Percentiles rank a stretch among this genome's conserved stretches.
Evolutionary conservation across 2,888 invertebrate species (phyloP).

Genomic region (Halocaridina rubra): DNA sequence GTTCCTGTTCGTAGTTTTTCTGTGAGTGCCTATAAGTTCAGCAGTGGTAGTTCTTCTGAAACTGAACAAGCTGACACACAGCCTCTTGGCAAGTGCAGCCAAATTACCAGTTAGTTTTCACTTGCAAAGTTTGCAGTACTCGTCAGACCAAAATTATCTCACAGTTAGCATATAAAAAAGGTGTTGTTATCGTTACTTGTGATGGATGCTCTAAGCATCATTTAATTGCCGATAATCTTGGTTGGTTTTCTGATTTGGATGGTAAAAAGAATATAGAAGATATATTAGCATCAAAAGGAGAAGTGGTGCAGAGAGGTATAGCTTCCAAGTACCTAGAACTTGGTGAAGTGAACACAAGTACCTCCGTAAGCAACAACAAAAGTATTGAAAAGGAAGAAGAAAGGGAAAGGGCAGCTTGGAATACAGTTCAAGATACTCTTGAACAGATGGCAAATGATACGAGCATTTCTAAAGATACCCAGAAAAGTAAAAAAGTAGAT

Average conservation of each 20-base stretch:
- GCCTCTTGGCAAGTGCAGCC: slow-evolving; percentile 70
- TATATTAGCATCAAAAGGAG: slow-evolving; percentile 87
- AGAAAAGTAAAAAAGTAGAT: neutral
- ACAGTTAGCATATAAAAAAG: slow-evolving; percentile 85
- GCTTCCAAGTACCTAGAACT: neutral
- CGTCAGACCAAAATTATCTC: slow-evolving; percentile 85
- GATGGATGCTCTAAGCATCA: slow-evolving; percentile 89
- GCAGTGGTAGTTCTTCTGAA: neutral
- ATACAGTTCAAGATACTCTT: slow-evolving; percentile 19
- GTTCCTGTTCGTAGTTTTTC: neutral
- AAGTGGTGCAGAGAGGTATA: slow-evolving; percentile 73
- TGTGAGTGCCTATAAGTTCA: neutral
- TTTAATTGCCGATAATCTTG: slow-evolving; percentile 94
- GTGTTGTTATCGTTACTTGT: slow-evolving; percentile 93
- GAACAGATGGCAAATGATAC: slow-evolving; percentile 27
- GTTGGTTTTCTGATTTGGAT: slow-evolving; percentile 87
- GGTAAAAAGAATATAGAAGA: slow-evolving; percentile 89
- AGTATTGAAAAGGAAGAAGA: neutral
- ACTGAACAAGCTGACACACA: slow-evolving; percentile 42
- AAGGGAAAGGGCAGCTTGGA: slow-evolving; percentile 22
- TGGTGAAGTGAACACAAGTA: neutral
- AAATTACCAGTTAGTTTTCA: slow-evolving; percentile 82
- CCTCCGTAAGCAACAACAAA: neutral
- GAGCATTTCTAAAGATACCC: neutral
- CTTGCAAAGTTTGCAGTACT: slow-evolving; percentile 88